These are phyloP conservation scores for Eumerus sabulonum DNA, from an alignment of 2,888 invertebrate genomes.

Conservation along the genomic window DNA sequence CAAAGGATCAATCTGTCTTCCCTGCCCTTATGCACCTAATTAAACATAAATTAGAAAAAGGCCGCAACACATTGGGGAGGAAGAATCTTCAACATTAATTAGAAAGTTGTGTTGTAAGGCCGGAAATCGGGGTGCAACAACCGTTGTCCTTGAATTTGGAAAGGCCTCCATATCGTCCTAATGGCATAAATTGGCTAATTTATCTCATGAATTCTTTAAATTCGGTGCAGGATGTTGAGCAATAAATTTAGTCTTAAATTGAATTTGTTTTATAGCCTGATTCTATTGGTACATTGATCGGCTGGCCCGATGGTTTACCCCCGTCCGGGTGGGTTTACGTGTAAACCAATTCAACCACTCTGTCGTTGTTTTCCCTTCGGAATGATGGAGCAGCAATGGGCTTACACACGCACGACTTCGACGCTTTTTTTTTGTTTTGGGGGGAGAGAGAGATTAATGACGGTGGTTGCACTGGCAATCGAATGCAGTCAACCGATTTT, in stretches of 20 bases:
- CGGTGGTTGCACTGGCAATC: conserved; percentile 15
- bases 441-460: conserved; percentile 12
- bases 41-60: no score
- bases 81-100: no score
- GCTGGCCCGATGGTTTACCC: not conserved
- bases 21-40: no score
- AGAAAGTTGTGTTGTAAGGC: no score
- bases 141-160: not conserved
- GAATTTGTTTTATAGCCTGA: conserved; percentile 5
- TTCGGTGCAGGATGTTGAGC: conserved; percentile 2
- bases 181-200: conserved; percentile 6
- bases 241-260: conserved; percentile 12
- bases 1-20: no score
- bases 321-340: not conserved
- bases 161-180: not conserved
- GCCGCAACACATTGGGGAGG: no score
- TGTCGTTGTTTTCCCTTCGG: no score
- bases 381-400: no score
- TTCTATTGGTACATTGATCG: not conserved
- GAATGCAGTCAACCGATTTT: conserved; percentile 18
- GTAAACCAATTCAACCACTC: no score
- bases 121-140: no score
- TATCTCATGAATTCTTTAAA: not conserved
- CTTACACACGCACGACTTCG: not conserved
- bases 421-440: not conserved